Evolutionary conservation across 64 coral and sea anemone genomes (phyloP), one percentile per base, ranked within the genome.

Genomic region (Stichodactyla mertensii): DNA sequence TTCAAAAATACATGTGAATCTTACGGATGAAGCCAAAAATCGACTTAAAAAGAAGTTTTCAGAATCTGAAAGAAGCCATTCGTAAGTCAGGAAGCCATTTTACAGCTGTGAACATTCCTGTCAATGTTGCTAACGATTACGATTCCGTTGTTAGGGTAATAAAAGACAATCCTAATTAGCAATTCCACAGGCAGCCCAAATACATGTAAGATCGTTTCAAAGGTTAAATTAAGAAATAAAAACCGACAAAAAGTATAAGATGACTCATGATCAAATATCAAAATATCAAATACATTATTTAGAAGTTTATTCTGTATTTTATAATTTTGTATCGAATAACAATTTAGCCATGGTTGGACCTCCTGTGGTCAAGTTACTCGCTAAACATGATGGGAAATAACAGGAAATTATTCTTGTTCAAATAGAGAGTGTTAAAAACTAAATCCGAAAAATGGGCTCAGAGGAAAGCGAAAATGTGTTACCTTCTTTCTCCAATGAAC

Each of bases 361-460:
- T 9, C 62, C 62, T 66, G 19, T 66, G 62, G 18, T 66, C 7
- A 31, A 12, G 12, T 31, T 2, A 74, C 69, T 31, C n/a, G 24
- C 24, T 36, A 31, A n/a, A 4, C 15, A 81, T 81, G 78, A 81
- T 81, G 78, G 78, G 78, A 81, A 12, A 81, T 16, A 36, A 7
- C 83, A 61, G 55, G 83, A 85, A 85, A 57, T 60, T 19, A 55
- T 85, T 85, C 55, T 85, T 61, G 83, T 64, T 16, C 15, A 82
- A 77, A 10, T 1, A 77, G 18, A 74, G 69, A 74, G 69, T 2
- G 0, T 74, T 5, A 74, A 74, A 74, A 62, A 66, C 19, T 6
- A 57, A 45, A 4, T 57, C 28, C 22, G n/a, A n/a, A 85, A 59
- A 62, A 85, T 85, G 83, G 36, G 16, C 16, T 36, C 83, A 6